A percentile compares a stretch with the other conserved stretches of the same genome.
Evolutionary conservation across 2,113 vertebrate genomes (phyloP).

Genomic region (Nibea albiflora): DNA sequence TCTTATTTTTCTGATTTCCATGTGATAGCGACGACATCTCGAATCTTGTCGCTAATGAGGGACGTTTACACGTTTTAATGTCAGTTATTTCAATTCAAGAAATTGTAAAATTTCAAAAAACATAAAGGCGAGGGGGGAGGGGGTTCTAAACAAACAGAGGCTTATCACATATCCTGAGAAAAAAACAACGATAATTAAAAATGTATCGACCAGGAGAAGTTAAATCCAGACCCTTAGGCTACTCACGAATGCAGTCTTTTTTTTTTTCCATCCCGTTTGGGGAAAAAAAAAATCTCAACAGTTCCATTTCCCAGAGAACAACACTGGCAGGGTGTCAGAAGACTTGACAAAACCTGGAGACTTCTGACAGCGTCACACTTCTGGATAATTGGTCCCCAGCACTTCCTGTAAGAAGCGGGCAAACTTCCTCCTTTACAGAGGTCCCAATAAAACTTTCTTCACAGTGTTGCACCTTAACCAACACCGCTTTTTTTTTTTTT

Average conservation of each 20-base stretch:
- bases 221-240: conserved; percentile 69
- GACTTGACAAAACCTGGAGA: conserved; percentile 82
- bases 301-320: conserved; percentile 78
- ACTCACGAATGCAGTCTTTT: conserved; percentile 59
- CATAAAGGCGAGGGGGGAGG: background rate
- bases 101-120: conserved; percentile 32
- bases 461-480: conserved; percentile 75
- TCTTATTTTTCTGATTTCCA: conserved; percentile 84
- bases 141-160: conserved; percentile 60
- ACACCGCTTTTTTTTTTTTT: conserved; percentile 49
- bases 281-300: conserved; percentile 68
- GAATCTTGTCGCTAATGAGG: conserved; percentile 81
- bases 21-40: conserved; percentile 78
- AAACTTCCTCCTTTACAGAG: conserved; percentile 75
- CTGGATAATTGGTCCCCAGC: conserved; percentile 77
- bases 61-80: conserved; percentile 79
- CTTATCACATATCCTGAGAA: conserved; percentile 49
- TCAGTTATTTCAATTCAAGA: conserved; percentile 75
- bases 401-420: conserved; percentile 80
- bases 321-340: conserved; percentile 82
- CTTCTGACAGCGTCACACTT: conserved; percentile 81
- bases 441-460: conserved; percentile 77
- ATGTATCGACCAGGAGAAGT: conserved; percentile 67
- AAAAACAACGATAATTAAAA: conserved; percentile 74
- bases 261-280: conserved; percentile 46